Evolutionary conservation across 2,888 invertebrate species (phyloP).

Genomic region (Rhagonycha fulva): DNA sequence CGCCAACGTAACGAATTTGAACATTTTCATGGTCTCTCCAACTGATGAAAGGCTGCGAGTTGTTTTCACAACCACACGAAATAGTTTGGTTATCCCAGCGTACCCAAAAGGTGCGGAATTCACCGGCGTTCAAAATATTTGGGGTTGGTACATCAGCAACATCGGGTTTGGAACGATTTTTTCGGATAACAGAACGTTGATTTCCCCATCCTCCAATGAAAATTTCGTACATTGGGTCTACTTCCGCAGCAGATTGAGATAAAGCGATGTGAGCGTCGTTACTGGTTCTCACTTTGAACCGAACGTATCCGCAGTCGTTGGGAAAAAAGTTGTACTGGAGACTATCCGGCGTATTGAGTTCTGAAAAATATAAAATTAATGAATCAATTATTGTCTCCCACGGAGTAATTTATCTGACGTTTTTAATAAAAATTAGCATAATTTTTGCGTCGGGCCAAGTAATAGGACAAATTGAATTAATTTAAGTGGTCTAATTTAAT

Average conservation of each 20-base stretch:
- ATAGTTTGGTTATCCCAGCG: conserved; percentile 70
- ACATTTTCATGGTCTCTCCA: conserved; percentile 74
- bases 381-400: not conserved
- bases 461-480: not conserved
- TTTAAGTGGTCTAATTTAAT: not conserved
- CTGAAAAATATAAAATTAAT: conserved; percentile 58
- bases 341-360: conserved; percentile 77
- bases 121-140: conserved; percentile 70
- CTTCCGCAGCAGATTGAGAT: conserved; percentile 69
- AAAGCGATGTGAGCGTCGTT: conserved; percentile 88
- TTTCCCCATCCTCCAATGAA: conserved; percentile 91
- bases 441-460: not conserved
- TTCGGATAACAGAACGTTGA: conserved; percentile 80
- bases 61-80: conserved; percentile 55
- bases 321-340: conserved; percentile 83
- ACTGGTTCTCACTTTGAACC: conserved; percentile 77
- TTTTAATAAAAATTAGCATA: not conserved
- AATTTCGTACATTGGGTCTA: conserved; percentile 82
- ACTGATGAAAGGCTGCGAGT: conserved; percentile 76
- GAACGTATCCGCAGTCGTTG: conserved; percentile 68
- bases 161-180: conserved; percentile 67
- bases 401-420: not conserved
- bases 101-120: conserved; percentile 84
- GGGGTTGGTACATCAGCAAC: conserved; percentile 68
- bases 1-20: conserved; percentile 74